Evolutionary conservation across 2,113 vertebrate genomes (phyloP).

Genomic region (Corynorhinus townsendii): DNA sequence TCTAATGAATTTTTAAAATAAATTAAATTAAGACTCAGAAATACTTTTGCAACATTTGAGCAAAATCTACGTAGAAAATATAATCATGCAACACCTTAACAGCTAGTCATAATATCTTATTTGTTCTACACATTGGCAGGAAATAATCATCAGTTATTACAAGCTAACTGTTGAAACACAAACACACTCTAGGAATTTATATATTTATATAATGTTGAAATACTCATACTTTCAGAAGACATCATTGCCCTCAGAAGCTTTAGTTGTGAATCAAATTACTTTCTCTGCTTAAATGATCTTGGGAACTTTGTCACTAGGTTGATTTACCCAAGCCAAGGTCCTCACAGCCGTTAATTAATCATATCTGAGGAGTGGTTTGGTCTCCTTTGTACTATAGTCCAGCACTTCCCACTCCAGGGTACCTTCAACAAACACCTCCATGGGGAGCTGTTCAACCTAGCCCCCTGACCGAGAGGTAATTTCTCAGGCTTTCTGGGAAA

Average conservation of each 20-base stretch:
- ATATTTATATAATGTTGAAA: not conserved
- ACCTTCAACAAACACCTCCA: not conserved
- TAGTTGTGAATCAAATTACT: not conserved
- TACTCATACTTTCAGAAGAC: not conserved
- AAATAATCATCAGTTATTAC: not conserved
- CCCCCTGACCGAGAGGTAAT: not conserved
- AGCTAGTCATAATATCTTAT: not conserved
- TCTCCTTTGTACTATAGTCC: not conserved
- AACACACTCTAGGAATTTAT: not conserved
- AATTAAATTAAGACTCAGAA: constrained; percentile 26
- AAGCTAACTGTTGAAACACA: not conserved
- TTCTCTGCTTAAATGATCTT: not conserved
- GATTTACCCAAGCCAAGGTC: not conserved
- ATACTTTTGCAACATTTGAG: not conserved
- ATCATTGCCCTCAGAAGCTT: not conserved
- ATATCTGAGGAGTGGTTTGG: not conserved
- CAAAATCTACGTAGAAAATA: not conserved
- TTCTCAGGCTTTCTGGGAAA: not conserved
- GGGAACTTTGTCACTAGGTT: not conserved
- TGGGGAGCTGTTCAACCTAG: not conserved
- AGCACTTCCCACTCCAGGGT: not conserved
- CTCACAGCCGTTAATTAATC: not conserved
- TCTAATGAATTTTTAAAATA: constrained; percentile 77
- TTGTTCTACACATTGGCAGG: not conserved
- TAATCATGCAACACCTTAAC: not conserved